Percentiles rank a stretch among this genome's conserved stretches.
phyloP scores from a whole-genome alignment of 1,140 invertebrate genomes.

The Aphaenogaster rudis region DNA sequence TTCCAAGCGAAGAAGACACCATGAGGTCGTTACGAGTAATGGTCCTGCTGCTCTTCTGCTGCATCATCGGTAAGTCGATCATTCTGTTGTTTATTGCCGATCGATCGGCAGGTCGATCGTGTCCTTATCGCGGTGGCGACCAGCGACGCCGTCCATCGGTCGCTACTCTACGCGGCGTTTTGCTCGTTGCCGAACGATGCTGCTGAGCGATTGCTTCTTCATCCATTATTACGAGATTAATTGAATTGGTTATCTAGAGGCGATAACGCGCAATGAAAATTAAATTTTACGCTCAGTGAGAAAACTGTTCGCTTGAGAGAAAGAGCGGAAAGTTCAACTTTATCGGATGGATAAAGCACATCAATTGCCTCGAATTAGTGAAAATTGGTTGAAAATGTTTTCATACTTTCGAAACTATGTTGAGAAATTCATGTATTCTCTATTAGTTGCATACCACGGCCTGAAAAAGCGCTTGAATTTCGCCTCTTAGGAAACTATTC shows the following conservation, averaged over 20 bases:
- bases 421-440: constrained; percentile 26
- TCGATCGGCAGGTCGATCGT: constrained; percentile 40
- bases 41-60: constrained; percentile 79
- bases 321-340: not conserved
- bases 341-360: not conserved
- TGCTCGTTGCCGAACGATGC: constrained; percentile 6
- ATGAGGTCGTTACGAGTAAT: constrained; percentile 76
- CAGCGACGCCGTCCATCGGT: not conserved
- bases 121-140: not conserved
- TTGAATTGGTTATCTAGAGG: constrained; percentile 46
- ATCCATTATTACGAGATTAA: constrained; percentile 50
- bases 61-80: constrained; percentile 80
- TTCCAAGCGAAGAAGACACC: constrained; percentile 65
- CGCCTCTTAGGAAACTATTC: constrained; percentile 8
- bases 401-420: constrained; percentile 12
- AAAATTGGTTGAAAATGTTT: constrained; percentile 32
- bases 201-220: constrained; percentile 22
- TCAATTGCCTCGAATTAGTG: not conserved
- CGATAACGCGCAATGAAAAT: constrained; percentile 28
- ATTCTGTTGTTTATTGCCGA: constrained; percentile 59
- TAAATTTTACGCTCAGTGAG: constrained; percentile 36
- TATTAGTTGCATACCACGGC: not conserved
- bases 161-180: constrained; percentile 16
- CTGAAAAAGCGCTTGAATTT: constrained; percentile 29
- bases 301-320: constrained; percentile 10